Percentiles rank a stretch among this genome's conserved stretches.
phyloP scores from a whole-genome alignment of 1,140 invertebrate species.

The Pseudomyrmex gracilis region DNA sequence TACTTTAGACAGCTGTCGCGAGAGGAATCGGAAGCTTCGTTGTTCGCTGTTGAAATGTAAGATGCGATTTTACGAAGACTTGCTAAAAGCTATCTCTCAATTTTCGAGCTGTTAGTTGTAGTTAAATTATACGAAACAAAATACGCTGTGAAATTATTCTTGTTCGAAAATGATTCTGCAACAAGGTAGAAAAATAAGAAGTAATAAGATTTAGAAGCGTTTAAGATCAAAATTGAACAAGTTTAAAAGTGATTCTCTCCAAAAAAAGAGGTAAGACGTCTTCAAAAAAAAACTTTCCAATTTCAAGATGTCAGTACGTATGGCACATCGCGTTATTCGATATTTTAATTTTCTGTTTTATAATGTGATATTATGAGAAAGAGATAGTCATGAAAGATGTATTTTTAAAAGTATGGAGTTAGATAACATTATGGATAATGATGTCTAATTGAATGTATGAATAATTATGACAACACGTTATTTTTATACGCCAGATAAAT shows the following conservation, averaged over 20 bases:
- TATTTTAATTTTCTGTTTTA: too few relatives aligned
- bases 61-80: constrained; percentile 47
- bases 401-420: background rate
- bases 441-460: constrained; percentile 17
- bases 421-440: background rate
- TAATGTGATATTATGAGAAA: too few relatives aligned
- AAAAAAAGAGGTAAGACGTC: background rate
- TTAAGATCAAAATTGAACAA: constrained; percentile 36
- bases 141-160: background rate
- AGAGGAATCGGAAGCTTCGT: constrained; percentile 52
- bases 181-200: background rate
- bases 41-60: constrained; percentile 55
- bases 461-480: constrained; percentile 1
- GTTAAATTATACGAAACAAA: constrained; percentile 4
- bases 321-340: too few relatives aligned
- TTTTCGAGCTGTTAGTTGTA: constrained; percentile 38
- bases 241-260: background rate
- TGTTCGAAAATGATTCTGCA: background rate
- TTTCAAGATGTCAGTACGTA: background rate
- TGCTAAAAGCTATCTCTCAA: constrained; percentile 53
- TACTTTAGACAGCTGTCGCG: constrained; percentile 54
- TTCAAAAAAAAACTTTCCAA: background rate
- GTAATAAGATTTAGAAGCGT: background rate
- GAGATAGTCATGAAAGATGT: too few relatives aligned
- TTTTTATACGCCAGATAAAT: constrained; percentile 36